phyloP scores from a whole-genome alignment of 2,113 vertebrate genomes.

The Felis catus region DNA sequence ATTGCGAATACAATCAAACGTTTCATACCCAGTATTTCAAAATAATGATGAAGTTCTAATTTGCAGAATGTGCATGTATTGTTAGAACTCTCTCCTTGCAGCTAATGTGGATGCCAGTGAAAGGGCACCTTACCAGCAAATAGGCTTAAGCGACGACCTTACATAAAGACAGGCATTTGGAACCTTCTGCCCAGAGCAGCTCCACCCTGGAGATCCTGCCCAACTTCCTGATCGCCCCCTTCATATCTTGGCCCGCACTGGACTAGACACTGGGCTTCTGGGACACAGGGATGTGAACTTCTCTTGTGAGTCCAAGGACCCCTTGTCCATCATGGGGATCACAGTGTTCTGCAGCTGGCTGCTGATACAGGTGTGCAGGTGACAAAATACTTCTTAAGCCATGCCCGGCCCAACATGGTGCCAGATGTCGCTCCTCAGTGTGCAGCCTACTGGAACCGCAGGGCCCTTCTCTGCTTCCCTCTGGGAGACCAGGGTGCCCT shows the following conservation, averaged over 20 bases:
- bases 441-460: background rate
- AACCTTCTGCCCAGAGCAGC: background rate
- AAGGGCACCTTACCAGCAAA: background rate
- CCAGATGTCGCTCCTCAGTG: background rate
- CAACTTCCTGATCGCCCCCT: background rate
- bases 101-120: background rate
- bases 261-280: background rate
- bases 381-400: background rate
- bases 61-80: background rate
- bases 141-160: background rate
- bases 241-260: rapidly evolving
- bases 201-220: background rate
- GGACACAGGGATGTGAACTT: background rate
- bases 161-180: background rate
- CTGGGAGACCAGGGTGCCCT: background rate
- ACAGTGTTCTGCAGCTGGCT: background rate
- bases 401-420: background rate
- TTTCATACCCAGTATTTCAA: slow-evolving; percentile 51
- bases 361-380: background rate
- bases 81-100: background rate
- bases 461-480: background rate
- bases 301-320: no score
- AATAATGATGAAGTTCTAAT: slow-evolving; percentile 30
- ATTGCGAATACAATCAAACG: background rate
- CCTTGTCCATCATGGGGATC: background rate